Percentiles rank a stretch among this genome's conserved stretches.
Evolutionary conservation across 1,140 invertebrate species (phyloP).

Genomic region (Diorhabda carinulata): DNA sequence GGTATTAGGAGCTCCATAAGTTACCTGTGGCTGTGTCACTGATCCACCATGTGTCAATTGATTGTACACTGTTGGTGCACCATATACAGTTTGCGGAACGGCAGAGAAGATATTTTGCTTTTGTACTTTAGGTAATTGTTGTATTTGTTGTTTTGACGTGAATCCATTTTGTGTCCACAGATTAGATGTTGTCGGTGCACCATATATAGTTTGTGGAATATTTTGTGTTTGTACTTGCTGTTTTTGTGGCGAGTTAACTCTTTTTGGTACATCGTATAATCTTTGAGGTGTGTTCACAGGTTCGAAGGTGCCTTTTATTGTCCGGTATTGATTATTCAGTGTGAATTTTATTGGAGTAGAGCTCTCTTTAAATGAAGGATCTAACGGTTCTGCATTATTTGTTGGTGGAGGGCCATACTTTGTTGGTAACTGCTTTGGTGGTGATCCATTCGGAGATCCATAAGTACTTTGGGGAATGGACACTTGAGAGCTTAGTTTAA

Average conservation of each 20-base stretch:
- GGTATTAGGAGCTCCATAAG: constrained; percentile 4
- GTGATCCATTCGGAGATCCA: background rate
- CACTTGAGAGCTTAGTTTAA: constrained; percentile 13
- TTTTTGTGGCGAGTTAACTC: too few species aligned
- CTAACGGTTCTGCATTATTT: background rate
- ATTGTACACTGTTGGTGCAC: background rate
- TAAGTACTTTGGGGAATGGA: background rate
- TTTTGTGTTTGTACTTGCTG: background rate
- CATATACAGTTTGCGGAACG: constrained; percentile 8
- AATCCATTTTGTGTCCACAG: too few species aligned
- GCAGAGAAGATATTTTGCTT: background rate
- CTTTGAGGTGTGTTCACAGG: background rate
- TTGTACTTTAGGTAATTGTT: background rate
- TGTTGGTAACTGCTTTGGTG: background rate
- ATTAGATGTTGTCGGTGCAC: background rate
- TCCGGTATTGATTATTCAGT: background rate
- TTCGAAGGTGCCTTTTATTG: background rate
- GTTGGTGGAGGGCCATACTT: background rate
- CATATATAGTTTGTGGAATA: background rate
- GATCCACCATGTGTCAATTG: background rate
- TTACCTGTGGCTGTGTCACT: background rate
- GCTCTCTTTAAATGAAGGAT: background rate
- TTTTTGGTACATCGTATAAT: background rate
- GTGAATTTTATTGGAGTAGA: background rate
- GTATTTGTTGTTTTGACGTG: background rate